Conservation (phyloP, 2,113 vertebrate genomes). For the Thymallus thymallus region DNA sequence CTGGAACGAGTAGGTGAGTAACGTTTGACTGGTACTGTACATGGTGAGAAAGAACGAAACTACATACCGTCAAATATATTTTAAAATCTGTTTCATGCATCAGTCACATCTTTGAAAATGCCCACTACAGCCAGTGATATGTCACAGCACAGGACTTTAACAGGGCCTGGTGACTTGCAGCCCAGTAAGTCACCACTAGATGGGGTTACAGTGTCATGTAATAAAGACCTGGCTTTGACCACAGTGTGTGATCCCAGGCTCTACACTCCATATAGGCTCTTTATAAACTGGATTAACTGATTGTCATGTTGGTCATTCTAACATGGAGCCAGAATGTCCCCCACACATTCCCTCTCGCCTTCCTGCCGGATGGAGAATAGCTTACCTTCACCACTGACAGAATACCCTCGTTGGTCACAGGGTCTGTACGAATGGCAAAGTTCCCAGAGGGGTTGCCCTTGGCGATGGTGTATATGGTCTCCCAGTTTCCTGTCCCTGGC, state of each 20-base stretch:
- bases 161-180: neutral
- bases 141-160: too few species aligned
- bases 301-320: conserved; percentile 16
- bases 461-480: conserved; percentile 80
- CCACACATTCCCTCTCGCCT: neutral
- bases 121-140: too few species aligned
- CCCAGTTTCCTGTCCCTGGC: conserved; percentile 84
- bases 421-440: conserved; percentile 83
- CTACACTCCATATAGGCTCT: neutral
- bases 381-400: conserved; percentile 84
- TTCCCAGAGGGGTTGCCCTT: conserved; percentile 73
- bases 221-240: neutral
- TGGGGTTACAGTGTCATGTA: neutral
- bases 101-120: too few species aligned
- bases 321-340: conserved; percentile 9
- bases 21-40: neutral
- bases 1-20: too few species aligned
- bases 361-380: neutral
- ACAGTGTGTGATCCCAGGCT: neutral
- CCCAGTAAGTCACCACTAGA: conserved; percentile 3
- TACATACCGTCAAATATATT: too few species aligned
- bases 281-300: neutral
- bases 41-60: too few species aligned
- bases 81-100: too few species aligned
- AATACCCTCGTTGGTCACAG: conserved; percentile 84